Evolutionary conservation across 2,113 vertebrate species (phyloP).

Genomic region (Benitochromis conjunctus): DNA sequence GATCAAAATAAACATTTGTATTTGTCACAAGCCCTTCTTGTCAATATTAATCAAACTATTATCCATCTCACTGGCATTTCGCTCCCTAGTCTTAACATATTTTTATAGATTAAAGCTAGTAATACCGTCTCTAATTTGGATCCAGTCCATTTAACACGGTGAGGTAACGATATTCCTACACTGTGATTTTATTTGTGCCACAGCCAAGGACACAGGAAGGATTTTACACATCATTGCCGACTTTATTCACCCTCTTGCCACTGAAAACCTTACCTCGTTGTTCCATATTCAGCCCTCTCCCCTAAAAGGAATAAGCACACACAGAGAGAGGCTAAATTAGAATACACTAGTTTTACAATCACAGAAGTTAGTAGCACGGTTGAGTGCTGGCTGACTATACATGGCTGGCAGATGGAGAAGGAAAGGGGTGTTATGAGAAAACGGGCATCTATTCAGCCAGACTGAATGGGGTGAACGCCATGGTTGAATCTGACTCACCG

Average conservation of each 20-base stretch:
- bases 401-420: conserved; percentile 57
- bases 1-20: neutral
- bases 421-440: conserved; percentile 62
- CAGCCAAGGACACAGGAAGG: conserved; percentile 17
- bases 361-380: conserved; percentile 34
- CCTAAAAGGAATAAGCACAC: conserved; percentile 69
- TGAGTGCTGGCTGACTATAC: conserved; percentile 38
- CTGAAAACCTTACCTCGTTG: conserved; percentile 84
- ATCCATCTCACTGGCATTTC: conserved; percentile 1
- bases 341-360: conserved; percentile 23
- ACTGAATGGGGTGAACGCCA: conserved; percentile 56
- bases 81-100: neutral
- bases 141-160: neutral
- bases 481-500: conserved; percentile 55
- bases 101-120: neutral
- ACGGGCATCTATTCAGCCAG: conserved; percentile 57
- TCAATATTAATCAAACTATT: conserved; percentile 4
- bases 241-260: conserved; percentile 31
- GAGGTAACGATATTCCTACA: neutral
- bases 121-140: neutral
- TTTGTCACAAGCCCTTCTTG: neutral
- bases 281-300: conserved; percentile 91
- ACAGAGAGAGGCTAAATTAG: conserved; percentile 39
- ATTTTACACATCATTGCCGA: conserved; percentile 33
- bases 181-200: conserved; percentile 11